phyloP scores from a whole-genome alignment of 2,113 vertebrate species.

The Phainopepla nitens region DNA sequence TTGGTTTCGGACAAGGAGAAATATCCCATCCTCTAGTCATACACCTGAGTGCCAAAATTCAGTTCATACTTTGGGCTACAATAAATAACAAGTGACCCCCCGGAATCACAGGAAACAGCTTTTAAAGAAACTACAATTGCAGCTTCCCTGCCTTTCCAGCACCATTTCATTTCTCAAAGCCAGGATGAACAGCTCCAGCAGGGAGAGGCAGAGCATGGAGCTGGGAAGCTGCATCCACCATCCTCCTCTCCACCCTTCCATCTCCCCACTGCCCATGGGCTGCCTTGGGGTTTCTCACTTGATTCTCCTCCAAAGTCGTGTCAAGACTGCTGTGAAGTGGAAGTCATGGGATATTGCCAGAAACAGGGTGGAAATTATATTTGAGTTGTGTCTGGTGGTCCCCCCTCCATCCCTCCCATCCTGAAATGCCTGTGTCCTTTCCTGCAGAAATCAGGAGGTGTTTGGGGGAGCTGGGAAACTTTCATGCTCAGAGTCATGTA shows the following conservation, averaged over 20 bases:
- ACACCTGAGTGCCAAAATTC: neutral
- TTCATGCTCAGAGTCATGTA: accelerated
- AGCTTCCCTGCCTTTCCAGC: neutral
- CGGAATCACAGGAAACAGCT: neutral
- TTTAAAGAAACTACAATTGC: neutral
- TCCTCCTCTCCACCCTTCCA: neutral
- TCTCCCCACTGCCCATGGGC: neutral
- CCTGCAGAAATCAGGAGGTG: neutral
- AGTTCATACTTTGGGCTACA: neutral
- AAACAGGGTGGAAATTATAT: neutral
- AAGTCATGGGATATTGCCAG: neutral
- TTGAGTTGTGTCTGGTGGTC: neutral
- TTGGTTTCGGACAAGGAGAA: neutral
- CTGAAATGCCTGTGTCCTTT: accelerated
- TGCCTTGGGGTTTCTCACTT: neutral
- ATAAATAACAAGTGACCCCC: neutral
- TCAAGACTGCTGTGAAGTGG: neutral
- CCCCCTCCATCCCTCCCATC: neutral
- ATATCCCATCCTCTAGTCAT: neutral
- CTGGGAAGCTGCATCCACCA: neutral
- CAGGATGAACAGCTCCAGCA: neutral
- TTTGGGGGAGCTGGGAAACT: neutral
- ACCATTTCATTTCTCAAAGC: neutral
- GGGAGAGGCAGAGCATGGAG: neutral
- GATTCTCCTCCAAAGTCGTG: conserved; percentile 1